A percentile compares a stretch with the other conserved stretches of the same genome.
phyloP scores from a whole-genome alignment of 2,797 vertebrate genomes.

The Sebastes variabilis region DNA sequence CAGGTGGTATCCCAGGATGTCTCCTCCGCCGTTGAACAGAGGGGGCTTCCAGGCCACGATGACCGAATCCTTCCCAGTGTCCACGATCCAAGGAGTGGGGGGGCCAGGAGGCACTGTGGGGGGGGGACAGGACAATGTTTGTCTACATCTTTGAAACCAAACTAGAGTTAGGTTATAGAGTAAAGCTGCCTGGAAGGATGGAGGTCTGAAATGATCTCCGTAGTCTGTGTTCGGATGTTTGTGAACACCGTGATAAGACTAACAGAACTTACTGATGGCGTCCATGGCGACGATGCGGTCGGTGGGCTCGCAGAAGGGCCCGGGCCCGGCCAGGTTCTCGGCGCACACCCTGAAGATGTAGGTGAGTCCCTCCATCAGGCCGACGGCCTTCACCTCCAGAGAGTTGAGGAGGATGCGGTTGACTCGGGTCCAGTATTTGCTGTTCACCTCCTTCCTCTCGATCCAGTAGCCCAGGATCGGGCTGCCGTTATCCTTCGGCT shows the following conservation, averaged over 20 bases:
- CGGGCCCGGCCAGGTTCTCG: constrained; percentile 96
- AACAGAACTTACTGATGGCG: constrained; percentile 88
- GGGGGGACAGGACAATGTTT: no score
- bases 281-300: constrained; percentile 91
- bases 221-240: no score
- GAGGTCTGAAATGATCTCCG: no score
- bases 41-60: constrained; percentile 94
- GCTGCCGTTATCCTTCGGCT: constrained; percentile 98
- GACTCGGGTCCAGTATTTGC: constrained; percentile 96
- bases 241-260: no score
- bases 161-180: no score
- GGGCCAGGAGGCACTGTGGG: constrained; percentile 91
- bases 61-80: constrained; percentile 90
- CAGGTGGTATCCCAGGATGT: constrained; percentile 94
- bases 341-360: constrained; percentile 98
- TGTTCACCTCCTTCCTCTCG: constrained; percentile 97
- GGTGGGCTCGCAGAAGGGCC: constrained; percentile 95
- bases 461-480: constrained; percentile 98
- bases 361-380: constrained; percentile 93
- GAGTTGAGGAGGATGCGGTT: constrained; percentile 90
- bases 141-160: no score
- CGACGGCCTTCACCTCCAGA: constrained; percentile 87
- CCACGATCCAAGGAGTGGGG: constrained; percentile 89
- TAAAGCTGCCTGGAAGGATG: no score
- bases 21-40: constrained; percentile 94